These are phyloP conservation scores for Polypedilum vanderplanki DNA, from an alignment of 1,140 invertebrate genomes.

Conservation along the genomic window DNA sequence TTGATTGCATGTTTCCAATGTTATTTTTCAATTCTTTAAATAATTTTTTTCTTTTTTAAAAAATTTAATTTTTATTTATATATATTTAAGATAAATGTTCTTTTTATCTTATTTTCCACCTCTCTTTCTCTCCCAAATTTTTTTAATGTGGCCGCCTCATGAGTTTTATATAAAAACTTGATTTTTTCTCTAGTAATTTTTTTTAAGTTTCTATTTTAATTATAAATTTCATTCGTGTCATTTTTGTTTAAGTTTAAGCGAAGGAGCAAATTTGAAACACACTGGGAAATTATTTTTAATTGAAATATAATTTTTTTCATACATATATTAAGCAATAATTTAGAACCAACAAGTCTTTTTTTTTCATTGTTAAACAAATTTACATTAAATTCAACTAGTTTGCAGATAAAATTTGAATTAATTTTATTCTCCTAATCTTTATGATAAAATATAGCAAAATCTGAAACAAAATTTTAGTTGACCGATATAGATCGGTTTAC, in stretches of 20 bases:
- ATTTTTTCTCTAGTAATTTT: background rate
- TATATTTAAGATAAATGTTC: background rate
- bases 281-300: background rate
- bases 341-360: too few species aligned
- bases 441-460: too few species aligned
- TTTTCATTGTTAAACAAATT: too few species aligned
- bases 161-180: background rate
- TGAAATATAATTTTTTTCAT: too few species aligned
- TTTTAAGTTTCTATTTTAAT: background rate
- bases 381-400: too few species aligned
- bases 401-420: too few species aligned
- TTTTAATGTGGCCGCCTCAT: constrained; percentile 26
- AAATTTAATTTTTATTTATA: constrained; percentile 1
- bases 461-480: background rate
- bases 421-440: background rate
- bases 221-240: background rate
- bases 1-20: constrained; percentile 29
- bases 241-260: background rate
- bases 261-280: background rate
- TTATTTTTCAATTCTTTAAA: constrained; percentile 27
- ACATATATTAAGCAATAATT: too few species aligned
- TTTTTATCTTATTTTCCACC: constrained; percentile 20
- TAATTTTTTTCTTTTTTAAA: too few species aligned
- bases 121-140: background rate
- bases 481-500: background rate